These are phyloP conservation scores for Eretmochelys imbricata DNA, from an alignment of 2,113 vertebrate genomes.

Conservation along the genomic window DNA sequence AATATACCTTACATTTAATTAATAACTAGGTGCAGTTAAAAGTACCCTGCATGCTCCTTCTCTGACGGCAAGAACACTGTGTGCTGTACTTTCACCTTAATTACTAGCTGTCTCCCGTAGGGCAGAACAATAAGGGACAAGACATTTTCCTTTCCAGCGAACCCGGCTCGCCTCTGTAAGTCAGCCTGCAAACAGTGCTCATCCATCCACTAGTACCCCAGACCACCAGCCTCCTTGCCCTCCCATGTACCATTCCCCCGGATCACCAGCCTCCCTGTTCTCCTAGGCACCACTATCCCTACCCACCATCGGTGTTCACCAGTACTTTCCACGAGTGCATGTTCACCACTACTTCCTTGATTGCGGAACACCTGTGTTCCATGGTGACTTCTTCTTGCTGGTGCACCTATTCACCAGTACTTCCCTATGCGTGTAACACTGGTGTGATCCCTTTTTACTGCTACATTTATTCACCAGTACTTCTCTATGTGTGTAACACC, in stretches of 20 bases:
- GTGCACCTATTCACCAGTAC: background rate
- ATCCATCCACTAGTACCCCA: background rate
- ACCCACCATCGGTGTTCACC: background rate
- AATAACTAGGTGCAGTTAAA: conserved; percentile 21
- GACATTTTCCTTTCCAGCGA: background rate
- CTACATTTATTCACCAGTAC: background rate
- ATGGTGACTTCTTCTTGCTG: background rate
- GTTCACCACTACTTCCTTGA: background rate
- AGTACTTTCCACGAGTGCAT: background rate
- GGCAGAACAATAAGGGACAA: background rate
- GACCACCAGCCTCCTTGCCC: background rate
- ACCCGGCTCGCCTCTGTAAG: background rate
- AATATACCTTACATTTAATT: conserved; percentile 55
- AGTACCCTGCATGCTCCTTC: background rate
- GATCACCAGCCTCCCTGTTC: background rate
- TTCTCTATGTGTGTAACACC: background rate
- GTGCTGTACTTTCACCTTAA: background rate
- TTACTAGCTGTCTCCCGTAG: background rate
- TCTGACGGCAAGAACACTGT: fast-evolving
- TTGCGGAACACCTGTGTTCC: background rate
- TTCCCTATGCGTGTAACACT: background rate
- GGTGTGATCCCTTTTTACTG: background rate
- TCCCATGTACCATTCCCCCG: background rate
- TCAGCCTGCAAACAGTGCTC: background rate
- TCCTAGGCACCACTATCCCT: background rate